Evolutionary conservation across 1,140 invertebrate genomes (phyloP).

Genomic region (Cyrtorhinus lividipennis): DNA sequence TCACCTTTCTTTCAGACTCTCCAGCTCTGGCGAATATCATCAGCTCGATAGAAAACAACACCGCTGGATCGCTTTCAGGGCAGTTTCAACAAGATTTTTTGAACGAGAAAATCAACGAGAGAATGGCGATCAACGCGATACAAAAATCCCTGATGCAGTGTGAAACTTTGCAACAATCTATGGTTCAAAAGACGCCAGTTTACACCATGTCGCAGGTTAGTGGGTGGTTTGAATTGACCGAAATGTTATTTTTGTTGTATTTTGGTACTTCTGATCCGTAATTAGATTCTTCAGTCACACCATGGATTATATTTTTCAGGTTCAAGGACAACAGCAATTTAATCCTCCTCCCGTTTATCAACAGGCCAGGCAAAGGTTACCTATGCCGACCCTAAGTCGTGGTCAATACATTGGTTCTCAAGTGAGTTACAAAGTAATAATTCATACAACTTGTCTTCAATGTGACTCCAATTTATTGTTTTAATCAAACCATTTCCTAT

Average conservation of each 20-base stretch:
- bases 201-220: conserved; percentile 32
- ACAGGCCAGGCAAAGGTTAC: conserved; percentile 24
- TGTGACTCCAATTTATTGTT: not conserved
- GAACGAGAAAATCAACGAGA: conserved; percentile 52
- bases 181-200: conserved; percentile 42
- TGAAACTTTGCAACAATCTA: conserved; percentile 43
- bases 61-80: not conserved
- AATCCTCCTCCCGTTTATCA: conserved; percentile 27
- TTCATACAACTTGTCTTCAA: not conserved
- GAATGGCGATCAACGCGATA: conserved; percentile 76
- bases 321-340: conserved; percentile 22
- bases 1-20: conserved; percentile 25
- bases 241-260: too few species aligned
- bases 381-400: conserved; percentile 11
- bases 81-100: conserved; percentile 14
- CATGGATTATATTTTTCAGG: too few species aligned
- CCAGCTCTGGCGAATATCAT: conserved; percentile 35
- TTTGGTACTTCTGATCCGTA: not conserved
- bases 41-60: conserved; percentile 32
- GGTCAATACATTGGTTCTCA: not conserved
- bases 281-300: too few species aligned
- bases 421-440: not conserved
- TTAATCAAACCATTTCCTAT: conserved; percentile 9
- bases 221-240: too few species aligned
- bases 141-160: conserved; percentile 79